Conservation (phyloP, 2,113 vertebrate species). For the Phaethornis superciliosus region DNA sequence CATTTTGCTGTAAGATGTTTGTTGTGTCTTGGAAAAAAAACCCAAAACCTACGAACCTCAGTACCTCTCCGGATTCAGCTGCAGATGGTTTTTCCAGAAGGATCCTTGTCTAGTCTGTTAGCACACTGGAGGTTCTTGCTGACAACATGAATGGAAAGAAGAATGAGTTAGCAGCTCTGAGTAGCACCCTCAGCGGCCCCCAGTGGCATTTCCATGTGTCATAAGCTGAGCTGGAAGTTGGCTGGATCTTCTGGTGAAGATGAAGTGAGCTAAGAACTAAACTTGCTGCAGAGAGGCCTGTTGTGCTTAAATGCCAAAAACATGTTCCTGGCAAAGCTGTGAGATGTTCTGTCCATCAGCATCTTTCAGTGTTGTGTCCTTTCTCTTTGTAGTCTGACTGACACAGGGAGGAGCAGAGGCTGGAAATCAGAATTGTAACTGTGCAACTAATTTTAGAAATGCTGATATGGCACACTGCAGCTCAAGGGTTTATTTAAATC, state of each 20-base stretch:
- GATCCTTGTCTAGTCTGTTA: neutral
- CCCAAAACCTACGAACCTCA: fast-evolving
- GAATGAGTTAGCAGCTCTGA: neutral
- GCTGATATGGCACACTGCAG: neutral
- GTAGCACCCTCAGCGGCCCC: neutral
- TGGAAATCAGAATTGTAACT: neutral
- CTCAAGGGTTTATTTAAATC: constrained; percentile 21
- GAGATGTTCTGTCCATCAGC: neutral
- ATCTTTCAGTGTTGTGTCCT: neutral
- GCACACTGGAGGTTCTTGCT: neutral
- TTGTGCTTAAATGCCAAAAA: neutral
- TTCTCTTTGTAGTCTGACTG: neutral
- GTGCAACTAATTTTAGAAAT: constrained; percentile 34
- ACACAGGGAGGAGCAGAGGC: neutral
- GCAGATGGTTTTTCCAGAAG: constrained; percentile 4
- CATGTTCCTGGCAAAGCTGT: neutral
- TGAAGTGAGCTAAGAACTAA: neutral
- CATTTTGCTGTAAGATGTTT: neutral
- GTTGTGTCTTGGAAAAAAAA: neutral
- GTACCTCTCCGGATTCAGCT: neutral
- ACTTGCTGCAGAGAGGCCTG: neutral
- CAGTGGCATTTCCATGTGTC: neutral
- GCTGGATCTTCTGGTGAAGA: neutral
- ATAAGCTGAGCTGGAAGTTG: constrained; percentile 1
- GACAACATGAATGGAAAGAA: neutral